Base-by-base conservation (phyloP, 37 sponge, comb jelly and placozoan species). In the Theonella swinhoei region DNA sequence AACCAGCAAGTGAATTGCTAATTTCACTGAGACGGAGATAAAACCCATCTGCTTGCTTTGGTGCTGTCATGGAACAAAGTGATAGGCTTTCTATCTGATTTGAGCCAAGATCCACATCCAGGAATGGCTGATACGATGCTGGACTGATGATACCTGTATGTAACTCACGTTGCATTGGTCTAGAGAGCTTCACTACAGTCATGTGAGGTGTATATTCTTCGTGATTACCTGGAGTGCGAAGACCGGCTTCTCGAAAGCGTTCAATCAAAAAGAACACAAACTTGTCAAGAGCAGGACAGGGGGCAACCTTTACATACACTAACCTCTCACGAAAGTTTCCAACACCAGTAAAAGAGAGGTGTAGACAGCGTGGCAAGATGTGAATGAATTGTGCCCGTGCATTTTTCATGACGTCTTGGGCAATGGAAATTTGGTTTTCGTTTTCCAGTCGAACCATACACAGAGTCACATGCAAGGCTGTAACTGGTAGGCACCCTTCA, bases 151-250 rank as follows among this genome's bases (percentile, higher is more conserved):
- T 26, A 4, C 47, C 22, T 1, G 72, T 71, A 73, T 88, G 75
- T 26, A 87, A 69, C 11, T 88, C 85, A 25, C 83, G 79, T 37
- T 79, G 80, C 89, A 93, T 85, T 34, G 94, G 94, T 62, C 96
- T 74, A 11, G 89, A 77, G 19, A 96, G 79, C 72, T 90, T 94
- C 20, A 93, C 67, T 1, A 96, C 64, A 2, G 96, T 96, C 77
- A 96, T 87, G 79, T 96, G 96, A 2, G 96, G 91, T 38, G 85
- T 94, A 78, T 74, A 96, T 31, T 88, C 75, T 25, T 37, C 72
- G 62, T 91, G 85, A 74, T 96, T 96, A 0, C 96, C 96, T 28
- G 96, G 96, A 0, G 96, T 96, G 24, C 72, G 36, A 11, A 96
- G 28, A 5, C 94, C 93, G 26, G 94, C 94, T n/a, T 73, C 70